Percentiles rank a stretch among this genome's conserved stretches.
These are phyloP conservation scores for Tineola bisselliella DNA, from an alignment of 2,888 invertebrate species.

Conservation along the genomic window DNA sequence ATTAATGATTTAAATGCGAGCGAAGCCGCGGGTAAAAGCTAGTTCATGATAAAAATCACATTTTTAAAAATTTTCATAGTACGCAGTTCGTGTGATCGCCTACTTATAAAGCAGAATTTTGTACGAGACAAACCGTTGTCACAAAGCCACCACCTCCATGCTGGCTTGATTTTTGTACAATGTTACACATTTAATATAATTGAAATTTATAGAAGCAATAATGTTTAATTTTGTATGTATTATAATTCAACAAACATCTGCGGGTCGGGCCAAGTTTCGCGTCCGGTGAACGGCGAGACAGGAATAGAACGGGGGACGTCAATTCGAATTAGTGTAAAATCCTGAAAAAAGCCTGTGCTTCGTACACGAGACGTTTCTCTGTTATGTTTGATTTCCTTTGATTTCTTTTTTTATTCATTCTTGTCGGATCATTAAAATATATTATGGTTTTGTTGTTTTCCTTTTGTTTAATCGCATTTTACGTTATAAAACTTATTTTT, in stretches of 20 bases:
- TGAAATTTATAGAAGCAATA: background rate
- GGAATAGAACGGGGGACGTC: constrained; percentile 61
- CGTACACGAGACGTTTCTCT: background rate
- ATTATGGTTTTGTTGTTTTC: too few species aligned
- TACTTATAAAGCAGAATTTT: too few species aligned
- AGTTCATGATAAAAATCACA: too few species aligned
- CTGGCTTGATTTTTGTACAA: too few species aligned
- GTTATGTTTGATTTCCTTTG: background rate
- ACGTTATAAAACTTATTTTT: too few species aligned
- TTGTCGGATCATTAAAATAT: background rate
- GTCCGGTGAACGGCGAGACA: constrained; percentile 28
- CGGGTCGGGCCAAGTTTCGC: constrained; percentile 13
- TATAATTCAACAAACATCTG: constrained; percentile 10
- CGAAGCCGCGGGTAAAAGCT: too few species aligned
- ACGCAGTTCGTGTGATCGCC: too few species aligned
- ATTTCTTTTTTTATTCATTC: background rate
- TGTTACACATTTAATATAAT: background rate
- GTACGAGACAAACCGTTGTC: too few species aligned
- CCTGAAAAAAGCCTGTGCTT: constrained; percentile 49
- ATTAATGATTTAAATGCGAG: too few species aligned
- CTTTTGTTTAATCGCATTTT: too few species aligned
- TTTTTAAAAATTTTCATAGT: too few species aligned
- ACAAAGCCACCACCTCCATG: too few species aligned
- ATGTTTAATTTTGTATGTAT: background rate
- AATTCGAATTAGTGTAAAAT: constrained; percentile 58